Conservation (phyloP, 2,113 vertebrate species). For the western clawed frog (Xenopus tropicalis) region DNA sequence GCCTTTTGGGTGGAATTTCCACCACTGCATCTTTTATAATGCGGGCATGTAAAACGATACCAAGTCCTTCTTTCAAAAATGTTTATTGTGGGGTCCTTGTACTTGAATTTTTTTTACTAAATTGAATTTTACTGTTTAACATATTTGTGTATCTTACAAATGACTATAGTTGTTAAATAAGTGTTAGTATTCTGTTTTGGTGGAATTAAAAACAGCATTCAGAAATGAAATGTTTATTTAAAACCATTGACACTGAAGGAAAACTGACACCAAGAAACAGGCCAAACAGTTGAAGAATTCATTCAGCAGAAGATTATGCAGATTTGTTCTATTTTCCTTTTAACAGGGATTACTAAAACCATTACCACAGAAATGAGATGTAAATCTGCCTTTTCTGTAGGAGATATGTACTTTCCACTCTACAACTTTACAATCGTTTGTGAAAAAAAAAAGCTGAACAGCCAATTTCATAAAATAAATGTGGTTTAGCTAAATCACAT, state of each 20-base stretch:
- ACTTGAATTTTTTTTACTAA: no score
- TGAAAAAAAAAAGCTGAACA: slow-evolving; percentile 20
- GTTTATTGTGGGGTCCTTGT: no score
- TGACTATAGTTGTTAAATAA: no score
- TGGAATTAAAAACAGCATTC: no score
- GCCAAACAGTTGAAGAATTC: slow-evolving; percentile 2
- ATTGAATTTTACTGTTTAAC: no score
- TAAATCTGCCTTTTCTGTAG: slow-evolving; percentile 14
- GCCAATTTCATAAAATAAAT: slow-evolving; percentile 18
- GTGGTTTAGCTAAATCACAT: slow-evolving; percentile 22
- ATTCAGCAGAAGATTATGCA: slow-evolving; percentile 16
- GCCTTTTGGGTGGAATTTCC: no score
- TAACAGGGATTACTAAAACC: background rate
- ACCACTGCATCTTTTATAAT: no score
- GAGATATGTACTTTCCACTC: slow-evolving; percentile 5
- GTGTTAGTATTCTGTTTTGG: no score
- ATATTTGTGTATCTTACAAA: no score
- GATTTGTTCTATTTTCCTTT: slow-evolving; percentile 3
- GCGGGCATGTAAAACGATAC: no score
- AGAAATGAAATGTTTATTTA: background rate
- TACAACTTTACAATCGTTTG: slow-evolving; percentile 3
- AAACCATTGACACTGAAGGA: background rate
- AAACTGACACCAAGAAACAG: background rate
- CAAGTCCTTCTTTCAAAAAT: no score
- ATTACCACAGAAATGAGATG: slow-evolving; percentile 19